phyloP scores from a whole-genome alignment of 2,797 vertebrate genomes.

The Hypotaenidia philippensis region DNA sequence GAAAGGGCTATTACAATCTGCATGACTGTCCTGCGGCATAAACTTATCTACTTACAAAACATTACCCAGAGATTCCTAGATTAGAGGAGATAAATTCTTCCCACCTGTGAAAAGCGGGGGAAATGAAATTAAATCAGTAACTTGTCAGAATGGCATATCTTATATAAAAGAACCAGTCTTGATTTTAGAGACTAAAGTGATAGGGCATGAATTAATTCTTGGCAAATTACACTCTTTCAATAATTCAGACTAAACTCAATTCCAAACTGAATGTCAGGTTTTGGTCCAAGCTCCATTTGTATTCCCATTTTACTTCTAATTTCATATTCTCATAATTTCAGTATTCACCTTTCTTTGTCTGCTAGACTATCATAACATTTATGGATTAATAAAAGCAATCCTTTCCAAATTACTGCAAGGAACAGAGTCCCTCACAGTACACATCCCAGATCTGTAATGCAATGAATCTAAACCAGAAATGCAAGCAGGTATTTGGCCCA shows the following conservation, averaged over 20 bases:
- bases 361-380: background rate
- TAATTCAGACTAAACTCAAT: background rate
- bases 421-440: background rate
- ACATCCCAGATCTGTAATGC: background rate
- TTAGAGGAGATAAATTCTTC: background rate
- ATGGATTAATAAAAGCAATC: background rate
- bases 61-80: background rate
- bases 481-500: background rate
- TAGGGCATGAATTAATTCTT: background rate
- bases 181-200: background rate
- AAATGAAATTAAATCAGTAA: background rate
- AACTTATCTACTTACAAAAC: background rate
- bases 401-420: background rate
- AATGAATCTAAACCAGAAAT: background rate
- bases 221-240: background rate
- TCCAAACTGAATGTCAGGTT: background rate
- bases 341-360: background rate
- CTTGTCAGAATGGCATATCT: background rate
- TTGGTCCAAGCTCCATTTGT: background rate
- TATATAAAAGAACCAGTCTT: background rate
- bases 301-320: background rate
- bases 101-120: background rate
- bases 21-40: background rate
- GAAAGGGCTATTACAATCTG: background rate
- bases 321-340: background rate